Conservation (phyloP, 2,113 vertebrate genomes). For the Triplophysa dalaica region DNA sequence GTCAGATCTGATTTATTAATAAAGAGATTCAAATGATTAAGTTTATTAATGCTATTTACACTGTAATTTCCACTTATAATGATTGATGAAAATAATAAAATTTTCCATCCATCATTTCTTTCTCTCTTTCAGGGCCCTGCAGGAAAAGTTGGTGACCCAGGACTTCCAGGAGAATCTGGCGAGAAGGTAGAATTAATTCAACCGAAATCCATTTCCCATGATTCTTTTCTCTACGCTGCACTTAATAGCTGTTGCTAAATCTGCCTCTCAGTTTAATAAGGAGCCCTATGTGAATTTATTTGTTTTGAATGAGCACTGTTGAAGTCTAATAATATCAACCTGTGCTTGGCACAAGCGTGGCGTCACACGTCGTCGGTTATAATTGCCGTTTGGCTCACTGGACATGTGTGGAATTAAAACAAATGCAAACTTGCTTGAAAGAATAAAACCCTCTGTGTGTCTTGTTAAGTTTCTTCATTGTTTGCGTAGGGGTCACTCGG, state of each 20-base stretch:
- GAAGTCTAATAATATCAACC: background rate
- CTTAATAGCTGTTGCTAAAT: conserved; percentile 8
- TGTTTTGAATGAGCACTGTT: conserved; percentile 23
- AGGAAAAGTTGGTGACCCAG: conserved; percentile 78
- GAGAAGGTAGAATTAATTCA: conserved; percentile 77
- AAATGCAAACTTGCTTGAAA: background rate
- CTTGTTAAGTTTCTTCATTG: conserved; percentile 25
- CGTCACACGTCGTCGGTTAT: conserved; percentile 2
- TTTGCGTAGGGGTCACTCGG: conserved; percentile 84
- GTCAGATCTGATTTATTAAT: background rate
- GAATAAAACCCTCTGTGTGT: conserved; percentile 9
- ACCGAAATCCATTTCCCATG: background rate
- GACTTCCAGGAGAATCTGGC: conserved; percentile 86
- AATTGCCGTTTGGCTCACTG: background rate
- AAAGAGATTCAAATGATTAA: background rate
- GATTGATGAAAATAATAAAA: background rate
- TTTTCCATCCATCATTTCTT: background rate
- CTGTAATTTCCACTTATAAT: background rate
- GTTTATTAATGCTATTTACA: background rate
- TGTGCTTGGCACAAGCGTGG: background rate
- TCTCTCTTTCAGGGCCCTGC: conserved; percentile 80
- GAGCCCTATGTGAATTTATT: conserved; percentile 7
- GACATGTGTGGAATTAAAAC: background rate
- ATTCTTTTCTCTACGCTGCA: background rate
- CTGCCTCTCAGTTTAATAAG: conserved; percentile 17